phyloP scores from a whole-genome alignment of 1,140 invertebrate species.

The Branchinecta lynchi region DNA sequence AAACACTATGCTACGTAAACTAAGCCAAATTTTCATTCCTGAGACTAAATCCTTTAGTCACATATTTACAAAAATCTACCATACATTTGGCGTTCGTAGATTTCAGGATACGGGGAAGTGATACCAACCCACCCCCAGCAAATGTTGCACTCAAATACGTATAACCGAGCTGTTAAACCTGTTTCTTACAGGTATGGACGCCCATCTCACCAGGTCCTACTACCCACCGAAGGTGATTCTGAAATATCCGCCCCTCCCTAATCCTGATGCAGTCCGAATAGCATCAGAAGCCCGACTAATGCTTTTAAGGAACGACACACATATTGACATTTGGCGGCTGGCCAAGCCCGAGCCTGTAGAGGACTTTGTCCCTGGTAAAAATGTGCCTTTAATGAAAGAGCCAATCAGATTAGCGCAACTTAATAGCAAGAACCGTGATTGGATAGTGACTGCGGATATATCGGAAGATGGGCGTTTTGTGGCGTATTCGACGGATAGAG shows the following conservation, averaged over 20 bases:
- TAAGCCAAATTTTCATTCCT: no score
- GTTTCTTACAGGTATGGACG: constrained; percentile 42
- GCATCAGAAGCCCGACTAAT: constrained; percentile 41
- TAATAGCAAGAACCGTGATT: constrained; percentile 41
- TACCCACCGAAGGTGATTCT: constrained; percentile 45
- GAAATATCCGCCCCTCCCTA: constrained; percentile 51
- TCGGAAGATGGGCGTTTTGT: constrained; percentile 49
- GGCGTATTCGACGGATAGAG: constrained; percentile 50
- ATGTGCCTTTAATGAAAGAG: constrained; percentile 35
- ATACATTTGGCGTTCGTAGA: no score
- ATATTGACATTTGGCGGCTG: constrained; percentile 45
- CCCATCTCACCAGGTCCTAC: constrained; percentile 49
- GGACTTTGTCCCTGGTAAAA: constrained; percentile 13
- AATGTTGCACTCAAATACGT: background rate
- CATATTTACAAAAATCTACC: no score
- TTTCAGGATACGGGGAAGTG: no score
- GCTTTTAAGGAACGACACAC: constrained; percentile 48
- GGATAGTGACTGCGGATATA: constrained; percentile 46
- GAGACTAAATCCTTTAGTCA: no score
- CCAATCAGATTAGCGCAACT: constrained; percentile 49
- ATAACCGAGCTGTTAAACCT: background rate
- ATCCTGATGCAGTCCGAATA: constrained; percentile 42
- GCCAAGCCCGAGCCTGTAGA: constrained; percentile 29
- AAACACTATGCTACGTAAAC: no score
- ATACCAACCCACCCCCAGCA: no score